Conservation (phyloP, 2,113 vertebrate genomes). For the Apistogramma diplotaenia region DNA sequence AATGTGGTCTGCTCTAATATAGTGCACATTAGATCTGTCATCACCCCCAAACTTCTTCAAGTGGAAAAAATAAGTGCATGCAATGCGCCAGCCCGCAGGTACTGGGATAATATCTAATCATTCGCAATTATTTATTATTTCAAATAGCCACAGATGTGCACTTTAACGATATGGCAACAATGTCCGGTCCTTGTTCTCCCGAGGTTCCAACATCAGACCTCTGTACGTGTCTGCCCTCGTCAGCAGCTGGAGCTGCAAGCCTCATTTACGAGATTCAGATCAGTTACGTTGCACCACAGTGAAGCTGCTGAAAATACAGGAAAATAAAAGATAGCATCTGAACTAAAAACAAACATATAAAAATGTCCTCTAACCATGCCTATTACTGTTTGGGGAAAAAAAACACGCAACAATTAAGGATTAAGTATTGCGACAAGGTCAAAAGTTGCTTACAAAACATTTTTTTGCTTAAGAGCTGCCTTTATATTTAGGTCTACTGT, state of each 20-base stretch:
- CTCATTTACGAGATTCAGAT: conserved; percentile 75
- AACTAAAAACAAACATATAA: conserved; percentile 69
- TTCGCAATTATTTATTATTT: conserved; percentile 9
- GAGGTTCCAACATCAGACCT: conserved; percentile 16
- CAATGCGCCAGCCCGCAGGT: neutral
- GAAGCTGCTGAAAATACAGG: conserved; percentile 74
- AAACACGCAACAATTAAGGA: conserved; percentile 40
- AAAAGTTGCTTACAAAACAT: conserved; percentile 40
- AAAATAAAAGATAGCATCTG: conserved; percentile 75
- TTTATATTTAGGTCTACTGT: conserved; percentile 21
- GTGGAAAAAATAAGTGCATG: neutral
- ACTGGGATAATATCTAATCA: neutral
- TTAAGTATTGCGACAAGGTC: conserved; percentile 36
- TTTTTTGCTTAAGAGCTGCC: conserved; percentile 28
- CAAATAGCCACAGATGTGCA: neutral
- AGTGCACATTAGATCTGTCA: neutral
- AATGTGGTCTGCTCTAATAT: neutral
- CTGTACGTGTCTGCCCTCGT: conserved; percentile 46
- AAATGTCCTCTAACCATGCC: conserved; percentile 47
- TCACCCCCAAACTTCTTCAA: neutral
- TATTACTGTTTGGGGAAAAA: conserved; percentile 53
- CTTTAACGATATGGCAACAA: conserved; percentile 17
- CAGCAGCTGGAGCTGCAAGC: conserved; percentile 71
- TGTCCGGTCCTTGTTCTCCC: conserved; percentile 30
- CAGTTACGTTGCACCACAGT: conserved; percentile 62